phyloP scores from a whole-genome alignment of 2,888 invertebrate genomes.

The Athetis lepigone region DNA sequence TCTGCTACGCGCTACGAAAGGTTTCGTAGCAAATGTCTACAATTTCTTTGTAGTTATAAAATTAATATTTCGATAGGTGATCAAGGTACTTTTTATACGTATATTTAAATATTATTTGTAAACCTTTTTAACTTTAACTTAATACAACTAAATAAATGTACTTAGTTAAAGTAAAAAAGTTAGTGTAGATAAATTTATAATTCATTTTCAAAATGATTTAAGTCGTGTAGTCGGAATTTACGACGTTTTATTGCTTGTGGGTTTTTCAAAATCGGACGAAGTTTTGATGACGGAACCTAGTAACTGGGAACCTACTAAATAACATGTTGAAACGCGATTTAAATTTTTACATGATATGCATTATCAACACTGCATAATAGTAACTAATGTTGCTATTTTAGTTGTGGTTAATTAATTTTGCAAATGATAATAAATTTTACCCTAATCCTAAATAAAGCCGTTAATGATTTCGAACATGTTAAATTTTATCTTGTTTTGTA shows the following conservation, averaged over 20 bases:
- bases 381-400: slow-evolving; percentile 14
- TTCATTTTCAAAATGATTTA: background rate
- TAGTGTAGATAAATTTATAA: no score
- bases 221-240: background rate
- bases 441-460: slow-evolving; percentile 15
- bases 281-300: no score
- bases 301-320: background rate
- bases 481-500: slow-evolving; percentile 19
- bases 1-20: slow-evolving; percentile 31
- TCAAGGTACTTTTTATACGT: background rate
- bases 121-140: no score
- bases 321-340: background rate
- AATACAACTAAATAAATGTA: no score
- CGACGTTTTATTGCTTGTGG: slow-evolving; percentile 6
- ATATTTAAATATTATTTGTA: no score
- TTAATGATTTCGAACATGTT: slow-evolving; percentile 19
- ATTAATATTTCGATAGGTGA: slow-evolving; percentile 3
- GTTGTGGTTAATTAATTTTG: slow-evolving; percentile 40
- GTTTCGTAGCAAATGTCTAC: slow-evolving; percentile 29
- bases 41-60: background rate
- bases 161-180: no score
- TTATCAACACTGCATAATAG: background rate
- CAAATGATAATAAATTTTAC: slow-evolving; percentile 24
- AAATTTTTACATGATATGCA: slow-evolving; percentile 1
- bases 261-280: slow-evolving; percentile 31